phyloP scores from a whole-genome alignment of 2,113 vertebrate species.

The Sapajus apella region DNA sequence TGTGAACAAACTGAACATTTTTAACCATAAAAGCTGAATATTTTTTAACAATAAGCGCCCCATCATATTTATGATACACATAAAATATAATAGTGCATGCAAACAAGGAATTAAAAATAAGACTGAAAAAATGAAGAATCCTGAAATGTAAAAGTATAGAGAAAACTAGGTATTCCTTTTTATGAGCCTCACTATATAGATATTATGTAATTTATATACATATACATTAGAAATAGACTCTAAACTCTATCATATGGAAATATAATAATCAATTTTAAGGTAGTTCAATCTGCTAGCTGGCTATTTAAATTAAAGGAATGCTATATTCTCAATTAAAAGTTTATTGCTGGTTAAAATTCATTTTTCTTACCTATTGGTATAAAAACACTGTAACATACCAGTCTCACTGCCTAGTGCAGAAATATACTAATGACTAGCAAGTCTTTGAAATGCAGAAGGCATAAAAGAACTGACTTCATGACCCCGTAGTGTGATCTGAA shows the following conservation, averaged over 20 bases:
- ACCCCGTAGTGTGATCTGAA: neutral
- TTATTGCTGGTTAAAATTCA: neutral
- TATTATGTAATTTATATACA: neutral
- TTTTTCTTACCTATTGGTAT: neutral
- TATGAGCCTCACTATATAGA: neutral
- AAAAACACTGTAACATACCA: neutral
- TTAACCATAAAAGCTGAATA: constrained; percentile 11
- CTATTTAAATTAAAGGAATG: neutral
- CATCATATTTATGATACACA: neutral
- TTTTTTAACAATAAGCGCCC: neutral
- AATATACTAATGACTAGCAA: neutral
- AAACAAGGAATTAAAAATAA: neutral
- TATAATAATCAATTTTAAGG: neutral
- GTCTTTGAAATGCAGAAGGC: neutral
- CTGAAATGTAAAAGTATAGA: neutral
- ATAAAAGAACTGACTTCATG: neutral
- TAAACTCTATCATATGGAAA: neutral
- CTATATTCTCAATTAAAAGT: neutral
- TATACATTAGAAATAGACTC: neutral
- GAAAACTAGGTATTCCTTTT: neutral
- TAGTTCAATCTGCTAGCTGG: neutral
- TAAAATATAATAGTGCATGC: neutral
- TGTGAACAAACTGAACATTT: neutral
- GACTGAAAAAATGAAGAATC: neutral
- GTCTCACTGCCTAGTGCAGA: neutral